Conservation (phyloP, 2,888 invertebrate genomes). For the Macaria notata region DNA sequence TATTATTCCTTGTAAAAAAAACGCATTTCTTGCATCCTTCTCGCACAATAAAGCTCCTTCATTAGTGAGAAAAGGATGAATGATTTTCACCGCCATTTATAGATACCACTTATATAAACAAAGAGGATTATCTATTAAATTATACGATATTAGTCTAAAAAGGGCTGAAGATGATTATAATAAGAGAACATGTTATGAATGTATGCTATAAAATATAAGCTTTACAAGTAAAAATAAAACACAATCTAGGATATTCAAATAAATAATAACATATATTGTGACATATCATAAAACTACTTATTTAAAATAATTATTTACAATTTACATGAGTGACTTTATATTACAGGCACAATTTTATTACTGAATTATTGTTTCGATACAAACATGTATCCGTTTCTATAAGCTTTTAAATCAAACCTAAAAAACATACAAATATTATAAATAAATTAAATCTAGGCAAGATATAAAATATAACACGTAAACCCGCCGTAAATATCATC, state of each 20-base stretch:
- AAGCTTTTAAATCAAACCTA: background rate
- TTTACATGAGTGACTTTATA: conserved; percentile 32
- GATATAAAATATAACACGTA: background rate
- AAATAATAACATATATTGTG: background rate
- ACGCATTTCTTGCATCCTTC: too few relatives aligned
- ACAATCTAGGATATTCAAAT: background rate
- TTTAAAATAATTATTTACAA: conserved; percentile 37
- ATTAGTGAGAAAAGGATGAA: too few relatives aligned
- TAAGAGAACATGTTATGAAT: too few relatives aligned
- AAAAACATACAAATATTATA: background rate
- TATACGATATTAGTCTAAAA: too few relatives aligned
- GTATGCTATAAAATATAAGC: too few relatives aligned
- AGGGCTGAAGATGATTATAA: too few relatives aligned
- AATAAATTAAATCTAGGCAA: background rate
- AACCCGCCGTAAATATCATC: background rate
- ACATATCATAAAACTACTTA: background rate
- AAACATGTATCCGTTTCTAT: background rate
- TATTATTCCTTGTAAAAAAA: too few relatives aligned
- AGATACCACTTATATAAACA: too few relatives aligned
- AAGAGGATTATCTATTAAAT: too few relatives aligned
- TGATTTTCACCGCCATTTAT: too few relatives aligned
- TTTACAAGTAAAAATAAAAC: background rate
- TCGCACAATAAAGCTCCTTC: too few relatives aligned
- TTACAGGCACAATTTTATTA: conserved; percentile 34
- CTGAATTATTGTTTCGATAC: background rate